Evolutionary conservation across 2,113 vertebrate species (phyloP).

Genomic region (Prinia subflava): DNA sequence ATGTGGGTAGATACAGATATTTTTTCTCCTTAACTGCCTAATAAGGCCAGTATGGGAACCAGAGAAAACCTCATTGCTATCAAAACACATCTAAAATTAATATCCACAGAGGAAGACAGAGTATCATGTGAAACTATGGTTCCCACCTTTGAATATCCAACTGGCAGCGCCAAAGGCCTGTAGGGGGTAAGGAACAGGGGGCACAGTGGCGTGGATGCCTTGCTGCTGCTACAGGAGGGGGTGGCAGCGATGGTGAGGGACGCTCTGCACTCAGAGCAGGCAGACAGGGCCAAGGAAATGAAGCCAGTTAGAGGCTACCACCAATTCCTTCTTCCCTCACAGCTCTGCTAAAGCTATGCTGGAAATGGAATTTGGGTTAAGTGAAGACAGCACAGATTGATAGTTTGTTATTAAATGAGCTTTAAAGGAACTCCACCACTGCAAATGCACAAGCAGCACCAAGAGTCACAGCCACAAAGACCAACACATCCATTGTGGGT

Average conservation of each 20-base stretch:
- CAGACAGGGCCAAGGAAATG: neutral
- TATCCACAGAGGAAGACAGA: neutral
- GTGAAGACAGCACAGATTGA: neutral
- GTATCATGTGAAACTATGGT: neutral
- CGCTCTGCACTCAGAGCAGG: neutral
- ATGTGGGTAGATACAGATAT: neutral
- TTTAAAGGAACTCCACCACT: neutral
- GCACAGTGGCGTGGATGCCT: neutral
- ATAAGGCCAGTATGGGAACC: neutral
- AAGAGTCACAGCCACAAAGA: neutral
- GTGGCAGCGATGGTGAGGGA: rapidly evolving
- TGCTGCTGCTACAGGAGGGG: neutral
- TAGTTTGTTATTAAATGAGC: neutral
- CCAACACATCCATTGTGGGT: rapidly evolving
- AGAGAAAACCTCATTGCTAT: neutral
- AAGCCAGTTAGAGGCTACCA: neutral
- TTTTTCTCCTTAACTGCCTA: neutral
- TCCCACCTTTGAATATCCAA: neutral
- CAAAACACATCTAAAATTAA: neutral
- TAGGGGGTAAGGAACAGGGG: neutral
- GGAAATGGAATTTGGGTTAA: neutral
- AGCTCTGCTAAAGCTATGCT: neutral
- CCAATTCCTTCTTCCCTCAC: neutral
- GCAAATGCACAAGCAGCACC: neutral
- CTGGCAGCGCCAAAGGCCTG: neutral